A percentile compares a stretch with the other conserved stretches of the same genome.
phyloP scores from a whole-genome alignment of 1,140 invertebrate species.

The Cotesia vestalis region DNA sequence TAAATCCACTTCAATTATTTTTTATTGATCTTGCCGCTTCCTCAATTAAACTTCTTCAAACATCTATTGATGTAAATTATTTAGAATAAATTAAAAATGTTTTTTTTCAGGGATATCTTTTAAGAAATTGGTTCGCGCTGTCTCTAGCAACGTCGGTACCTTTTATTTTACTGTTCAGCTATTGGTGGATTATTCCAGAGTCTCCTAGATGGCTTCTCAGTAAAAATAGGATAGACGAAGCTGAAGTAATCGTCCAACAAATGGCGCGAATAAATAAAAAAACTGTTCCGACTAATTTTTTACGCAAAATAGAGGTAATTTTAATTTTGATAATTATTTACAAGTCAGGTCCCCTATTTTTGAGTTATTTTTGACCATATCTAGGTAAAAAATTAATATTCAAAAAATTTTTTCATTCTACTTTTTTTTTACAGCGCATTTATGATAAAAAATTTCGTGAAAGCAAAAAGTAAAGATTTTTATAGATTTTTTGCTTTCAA shows the following conservation, averaged over 20 bases:
- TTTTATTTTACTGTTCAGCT: slow-evolving; percentile 73
- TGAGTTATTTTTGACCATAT: too few relatives aligned
- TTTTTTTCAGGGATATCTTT: slow-evolving; percentile 64
- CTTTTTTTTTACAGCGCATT: too few relatives aligned
- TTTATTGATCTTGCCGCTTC: too few relatives aligned
- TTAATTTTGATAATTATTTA: background rate
- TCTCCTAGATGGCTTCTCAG: slow-evolving; percentile 75
- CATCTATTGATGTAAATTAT: background rate
- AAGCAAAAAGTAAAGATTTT: too few relatives aligned
- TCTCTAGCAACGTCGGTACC: slow-evolving; percentile 76
- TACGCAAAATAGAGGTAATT: slow-evolving; percentile 64
- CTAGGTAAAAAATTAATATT: too few relatives aligned
- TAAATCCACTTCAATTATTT: too few relatives aligned
- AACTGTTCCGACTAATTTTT: slow-evolving; percentile 65
- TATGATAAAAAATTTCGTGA: too few relatives aligned
- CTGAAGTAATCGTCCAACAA: slow-evolving; percentile 68
- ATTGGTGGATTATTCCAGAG: slow-evolving; percentile 74
- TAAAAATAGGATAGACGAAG: slow-evolving; percentile 70
- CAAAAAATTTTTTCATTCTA: too few relatives aligned
- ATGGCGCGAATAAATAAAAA: slow-evolving; percentile 70
- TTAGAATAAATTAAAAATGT: background rate
- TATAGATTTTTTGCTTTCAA: too few relatives aligned
- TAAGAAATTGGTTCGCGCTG: slow-evolving; percentile 74
- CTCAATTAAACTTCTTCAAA: slow-evolving; percentile 1
- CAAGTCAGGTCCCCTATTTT: too few relatives aligned